Conservation (phyloP, 2,888 invertebrate species). For the Listrodromus nycthemerus region DNA sequence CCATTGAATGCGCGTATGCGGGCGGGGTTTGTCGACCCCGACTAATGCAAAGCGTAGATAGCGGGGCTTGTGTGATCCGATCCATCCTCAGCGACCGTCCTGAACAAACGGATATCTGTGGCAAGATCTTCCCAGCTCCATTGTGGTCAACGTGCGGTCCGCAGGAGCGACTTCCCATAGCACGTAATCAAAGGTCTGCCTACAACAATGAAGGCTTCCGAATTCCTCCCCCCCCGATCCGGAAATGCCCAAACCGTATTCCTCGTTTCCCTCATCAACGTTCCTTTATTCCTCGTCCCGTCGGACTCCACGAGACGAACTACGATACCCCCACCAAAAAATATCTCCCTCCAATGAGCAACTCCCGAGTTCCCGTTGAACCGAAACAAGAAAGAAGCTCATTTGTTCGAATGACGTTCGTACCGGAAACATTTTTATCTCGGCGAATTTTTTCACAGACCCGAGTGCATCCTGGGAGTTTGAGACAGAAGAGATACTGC, state of each 20-base stretch:
- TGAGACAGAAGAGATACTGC: conserved; percentile 39
- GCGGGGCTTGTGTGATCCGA: conserved; percentile 56
- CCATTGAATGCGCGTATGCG: conserved; percentile 43
- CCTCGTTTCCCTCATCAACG: neutral
- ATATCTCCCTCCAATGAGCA: neutral
- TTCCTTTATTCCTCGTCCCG: neutral
- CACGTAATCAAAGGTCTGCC: conserved; percentile 39
- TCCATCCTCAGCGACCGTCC: conserved; percentile 54
- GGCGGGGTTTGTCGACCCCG: conserved; percentile 38
- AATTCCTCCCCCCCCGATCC: conserved; percentile 22
- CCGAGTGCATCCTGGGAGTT: conserved; percentile 21
- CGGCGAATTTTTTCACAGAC: neutral
- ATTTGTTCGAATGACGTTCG: conserved; percentile 6
- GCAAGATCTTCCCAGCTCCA: conserved; percentile 60
- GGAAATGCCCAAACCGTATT: neutral
- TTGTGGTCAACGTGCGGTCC: conserved; percentile 33
- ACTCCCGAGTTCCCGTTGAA: neutral
- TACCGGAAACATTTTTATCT: neutral
- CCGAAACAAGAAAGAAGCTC: conserved; percentile 5
- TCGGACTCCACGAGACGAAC: neutral
- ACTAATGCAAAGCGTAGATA: conserved; percentile 68
- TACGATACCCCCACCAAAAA: neutral
- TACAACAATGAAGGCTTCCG: conserved; percentile 38
- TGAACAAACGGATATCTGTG: conserved; percentile 63
- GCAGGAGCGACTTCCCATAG: conserved; percentile 32